Conservation (phyloP, 2,113 vertebrate species). For the Sinocyclocheilus anshuiensis region DNA sequence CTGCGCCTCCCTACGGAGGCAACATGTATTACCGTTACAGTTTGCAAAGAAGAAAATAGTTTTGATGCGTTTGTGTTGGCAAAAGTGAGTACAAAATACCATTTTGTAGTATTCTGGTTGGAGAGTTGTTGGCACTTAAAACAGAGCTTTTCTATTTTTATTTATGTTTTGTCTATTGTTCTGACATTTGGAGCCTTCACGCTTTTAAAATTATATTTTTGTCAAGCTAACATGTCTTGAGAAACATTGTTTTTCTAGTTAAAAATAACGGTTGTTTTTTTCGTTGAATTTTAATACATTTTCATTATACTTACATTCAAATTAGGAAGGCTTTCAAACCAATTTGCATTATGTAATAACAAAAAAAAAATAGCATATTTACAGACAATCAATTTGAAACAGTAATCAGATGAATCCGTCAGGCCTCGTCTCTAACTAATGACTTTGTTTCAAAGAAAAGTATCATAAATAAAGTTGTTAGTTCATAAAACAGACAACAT, state of each 20-base stretch:
- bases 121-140: not conserved
- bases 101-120: not conserved
- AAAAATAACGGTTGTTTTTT: not conserved
- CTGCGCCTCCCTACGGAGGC: conserved; percentile 26
- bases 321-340: not conserved
- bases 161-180: not conserved
- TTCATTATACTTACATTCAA: not conserved
- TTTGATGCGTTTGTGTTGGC: not conserved
- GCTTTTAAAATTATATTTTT: not conserved
- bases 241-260: not conserved
- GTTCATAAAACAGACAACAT: conserved; percentile 15
- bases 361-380: not conserved
- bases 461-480: not conserved
- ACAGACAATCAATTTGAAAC: not conserved
- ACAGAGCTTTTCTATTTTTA: not conserved
- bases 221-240: not conserved
- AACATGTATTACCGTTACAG: not conserved
- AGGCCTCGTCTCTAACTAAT: not conserved
- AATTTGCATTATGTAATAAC: not conserved
- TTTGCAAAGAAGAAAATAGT: not conserved
- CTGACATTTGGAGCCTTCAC: not conserved
- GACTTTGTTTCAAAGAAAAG: too few relatives aligned
- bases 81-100: not conserved
- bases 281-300: not conserved
- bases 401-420: not conserved